Evolutionary conservation across 2,797 vertebrate genomes (phyloP), one percentile per base, ranked within the genome.

Genomic region (Gymnoscopelus braueri): DNA sequence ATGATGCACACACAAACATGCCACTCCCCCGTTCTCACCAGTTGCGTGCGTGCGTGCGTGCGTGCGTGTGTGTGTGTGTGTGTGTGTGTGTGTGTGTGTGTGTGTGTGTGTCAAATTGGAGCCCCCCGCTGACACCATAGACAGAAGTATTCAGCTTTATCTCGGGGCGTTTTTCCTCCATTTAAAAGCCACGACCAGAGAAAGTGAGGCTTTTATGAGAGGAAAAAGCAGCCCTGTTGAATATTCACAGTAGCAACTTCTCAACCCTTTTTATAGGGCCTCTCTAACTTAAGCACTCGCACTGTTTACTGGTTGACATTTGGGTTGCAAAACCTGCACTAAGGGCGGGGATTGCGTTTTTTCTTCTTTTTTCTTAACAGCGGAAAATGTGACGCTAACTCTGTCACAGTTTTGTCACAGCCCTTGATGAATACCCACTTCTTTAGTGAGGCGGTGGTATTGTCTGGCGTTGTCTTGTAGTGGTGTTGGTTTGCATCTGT

Each of bases 221-320:
- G 81, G 80, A 80, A 32, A 85, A 85, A 87, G 76, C 69, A 26
- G 57, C 39, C 67, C 72, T 66, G 69, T 54, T 90, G 77, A 89
- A 87, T 89, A 86, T 88, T 86, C 79, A 89, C 48, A 67, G 0
- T 75, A 60, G 77, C 15, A 3, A 63, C 63, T 75, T 57, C 65
- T 57, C 39, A 74, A 10, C 65, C 57, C 39, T 44, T 70, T 63
- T 83, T 63, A 80, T 61, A 6, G 73, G 73, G 66, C 63, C 52
- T 50, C 62, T 60, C 0, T n/a, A 53, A 67, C 57, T 64, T 59
- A 24, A 14, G 65, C 19, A 50, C 24, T 72, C 32, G 0, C n/a
- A 60, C 67, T 59, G 70, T 83, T 81, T 72, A 69, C 72, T 71
- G 75, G 69, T 44, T 71, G 57, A 83, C 56, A 60, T 73, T 59